These are phyloP conservation scores for Scaptomyza reducta DNA, from an alignment of 2,888 invertebrate genomes.

Conservation along the genomic window DNA sequence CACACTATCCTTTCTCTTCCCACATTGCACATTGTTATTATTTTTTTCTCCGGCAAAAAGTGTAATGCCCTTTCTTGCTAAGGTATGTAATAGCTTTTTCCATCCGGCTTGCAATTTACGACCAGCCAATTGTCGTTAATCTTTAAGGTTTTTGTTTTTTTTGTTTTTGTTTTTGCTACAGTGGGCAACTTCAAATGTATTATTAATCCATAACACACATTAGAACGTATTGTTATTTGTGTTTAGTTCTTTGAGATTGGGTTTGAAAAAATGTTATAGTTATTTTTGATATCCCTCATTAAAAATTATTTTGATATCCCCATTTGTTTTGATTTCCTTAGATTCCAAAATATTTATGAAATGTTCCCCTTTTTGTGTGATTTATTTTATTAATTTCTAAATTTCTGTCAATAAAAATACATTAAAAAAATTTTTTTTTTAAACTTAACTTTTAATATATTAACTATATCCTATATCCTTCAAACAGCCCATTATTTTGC, in stretches of 20 bases:
- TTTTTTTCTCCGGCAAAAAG: conserved; percentile 1
- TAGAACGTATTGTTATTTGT: background rate
- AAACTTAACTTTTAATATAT: too few species aligned
- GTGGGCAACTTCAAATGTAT: background rate
- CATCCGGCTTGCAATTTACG: conserved; percentile 20
- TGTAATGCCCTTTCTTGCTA: conserved; percentile 21
- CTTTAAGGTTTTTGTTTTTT: background rate
- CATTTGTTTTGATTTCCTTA: too few species aligned
- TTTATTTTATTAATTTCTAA: too few species aligned
- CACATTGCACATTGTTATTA: conserved; percentile 9
- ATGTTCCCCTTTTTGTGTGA: too few species aligned
- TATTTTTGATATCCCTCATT: too few species aligned
- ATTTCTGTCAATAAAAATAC: too few species aligned
- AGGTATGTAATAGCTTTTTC: conserved; percentile 17
- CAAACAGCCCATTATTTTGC: too few species aligned
- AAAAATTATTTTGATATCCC: too few species aligned
- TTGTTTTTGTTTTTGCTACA: background rate
- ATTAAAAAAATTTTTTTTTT: too few species aligned
- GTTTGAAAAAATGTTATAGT: too few species aligned
- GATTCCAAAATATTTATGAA: too few species aligned
- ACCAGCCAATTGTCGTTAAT: conserved; percentile 28
- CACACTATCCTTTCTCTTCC: background rate
- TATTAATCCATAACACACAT: background rate
- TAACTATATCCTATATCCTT: too few species aligned
- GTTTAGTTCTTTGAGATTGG: background rate